phyloP scores from a whole-genome alignment of 2,113 vertebrate species.

The Pao palembangensis region DNA sequence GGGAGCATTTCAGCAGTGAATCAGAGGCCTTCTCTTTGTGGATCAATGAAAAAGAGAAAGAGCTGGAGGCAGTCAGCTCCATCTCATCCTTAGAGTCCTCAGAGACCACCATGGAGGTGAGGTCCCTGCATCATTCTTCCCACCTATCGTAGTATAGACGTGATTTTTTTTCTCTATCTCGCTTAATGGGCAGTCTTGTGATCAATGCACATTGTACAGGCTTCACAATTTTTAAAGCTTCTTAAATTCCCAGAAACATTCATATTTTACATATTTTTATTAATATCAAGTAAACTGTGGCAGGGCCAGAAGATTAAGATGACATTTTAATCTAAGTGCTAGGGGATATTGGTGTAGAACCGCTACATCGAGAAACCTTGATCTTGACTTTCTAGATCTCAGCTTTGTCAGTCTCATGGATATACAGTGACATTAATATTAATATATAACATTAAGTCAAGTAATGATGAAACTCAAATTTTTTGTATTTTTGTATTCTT shows the following conservation, averaged over 20 bases:
- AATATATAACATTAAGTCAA: background rate
- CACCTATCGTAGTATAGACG: background rate
- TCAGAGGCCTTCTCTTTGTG: conserved; percentile 84
- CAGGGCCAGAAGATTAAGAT: conserved; percentile 36
- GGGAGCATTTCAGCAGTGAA: conserved; percentile 85
- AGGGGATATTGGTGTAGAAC: conserved; percentile 20
- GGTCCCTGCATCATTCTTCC: background rate
- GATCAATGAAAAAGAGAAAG: conserved; percentile 86
- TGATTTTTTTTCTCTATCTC: background rate
- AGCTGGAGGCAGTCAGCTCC: conserved; percentile 76
- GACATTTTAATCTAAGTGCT: conserved; percentile 32
- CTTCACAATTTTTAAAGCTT: background rate
- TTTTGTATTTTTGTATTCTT: too few relatives aligned
- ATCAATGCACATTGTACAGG: background rate
- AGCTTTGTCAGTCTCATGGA: conserved; percentile 16
- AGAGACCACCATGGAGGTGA: conserved; percentile 85
- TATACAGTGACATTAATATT: background rate
- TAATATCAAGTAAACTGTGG: conserved; percentile 2
- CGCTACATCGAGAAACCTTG: conserved; percentile 16
- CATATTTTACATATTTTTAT: background rate
- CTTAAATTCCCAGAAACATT: conserved; percentile 6
- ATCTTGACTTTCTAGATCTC: conserved; percentile 25
- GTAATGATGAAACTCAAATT: background rate
- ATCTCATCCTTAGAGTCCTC: conserved; percentile 71
- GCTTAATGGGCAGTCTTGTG: too few relatives aligned